Percentiles rank a stretch among this genome's conserved stretches.
These are phyloP conservation scores for Eurystomus gularis DNA, from an alignment of 2,113 vertebrate genomes.

Conservation along the genomic window DNA sequence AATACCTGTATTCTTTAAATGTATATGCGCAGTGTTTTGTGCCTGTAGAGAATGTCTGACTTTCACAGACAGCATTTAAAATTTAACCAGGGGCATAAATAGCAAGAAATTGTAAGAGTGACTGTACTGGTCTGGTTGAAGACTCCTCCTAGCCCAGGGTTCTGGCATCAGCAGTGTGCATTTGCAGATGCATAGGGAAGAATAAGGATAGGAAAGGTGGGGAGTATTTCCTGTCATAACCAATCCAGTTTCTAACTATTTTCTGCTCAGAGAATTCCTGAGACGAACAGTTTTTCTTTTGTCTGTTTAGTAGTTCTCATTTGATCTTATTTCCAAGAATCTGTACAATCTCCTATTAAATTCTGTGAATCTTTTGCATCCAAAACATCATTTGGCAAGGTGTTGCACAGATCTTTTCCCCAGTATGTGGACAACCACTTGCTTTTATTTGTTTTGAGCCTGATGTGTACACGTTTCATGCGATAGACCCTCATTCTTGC, in stretches of 20 bases:
- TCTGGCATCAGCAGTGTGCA: neutral
- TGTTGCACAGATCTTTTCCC: neutral
- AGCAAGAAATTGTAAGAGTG: neutral
- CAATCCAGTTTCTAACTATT: neutral
- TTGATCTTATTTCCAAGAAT: neutral
- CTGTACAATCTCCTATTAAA: neutral
- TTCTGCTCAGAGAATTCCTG: neutral
- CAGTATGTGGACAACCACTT: neutral
- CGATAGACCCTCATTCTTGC: neutral
- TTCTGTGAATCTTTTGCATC: neutral
- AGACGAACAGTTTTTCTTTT: neutral
- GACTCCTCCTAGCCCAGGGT: neutral
- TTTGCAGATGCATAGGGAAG: neutral
- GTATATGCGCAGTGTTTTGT: neutral
- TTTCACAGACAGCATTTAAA: neutral
- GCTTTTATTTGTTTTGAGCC: neutral
- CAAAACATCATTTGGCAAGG: neutral
- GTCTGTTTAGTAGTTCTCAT: neutral
- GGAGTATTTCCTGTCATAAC: neutral
- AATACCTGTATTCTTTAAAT: neutral
- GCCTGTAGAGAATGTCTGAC: neutral
- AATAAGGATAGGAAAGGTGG: neutral
- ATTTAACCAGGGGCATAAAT: neutral
- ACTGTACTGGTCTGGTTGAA: neutral
- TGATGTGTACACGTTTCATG: neutral